phyloP scores from a whole-genome alignment of 1,140 invertebrate species.

The Atta texana region DNA sequence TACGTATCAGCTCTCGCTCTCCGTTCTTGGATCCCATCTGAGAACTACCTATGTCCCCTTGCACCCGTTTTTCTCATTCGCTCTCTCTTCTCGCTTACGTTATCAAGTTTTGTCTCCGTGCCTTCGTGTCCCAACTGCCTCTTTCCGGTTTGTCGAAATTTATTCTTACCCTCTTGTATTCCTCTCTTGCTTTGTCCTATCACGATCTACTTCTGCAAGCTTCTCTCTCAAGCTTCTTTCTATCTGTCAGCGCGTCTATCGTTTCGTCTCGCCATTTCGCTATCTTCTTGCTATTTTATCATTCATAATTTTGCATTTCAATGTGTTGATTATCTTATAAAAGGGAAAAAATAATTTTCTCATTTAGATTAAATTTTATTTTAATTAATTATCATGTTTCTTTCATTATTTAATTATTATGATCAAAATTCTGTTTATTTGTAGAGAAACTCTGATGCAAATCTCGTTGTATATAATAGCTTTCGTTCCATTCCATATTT shows the following conservation, averaged over 20 bases:
- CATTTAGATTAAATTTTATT: neutral
- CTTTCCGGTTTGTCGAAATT: slow-evolving; percentile 35
- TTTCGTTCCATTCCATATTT: neutral
- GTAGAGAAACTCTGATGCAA: neutral
- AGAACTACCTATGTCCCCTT: slow-evolving; percentile 23
- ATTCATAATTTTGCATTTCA: neutral
- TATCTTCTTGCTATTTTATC: neutral
- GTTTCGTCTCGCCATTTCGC: neutral
- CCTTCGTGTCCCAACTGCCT: slow-evolving; percentile 13
- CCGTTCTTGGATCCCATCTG: slow-evolving; percentile 32
- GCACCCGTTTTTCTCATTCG: neutral
- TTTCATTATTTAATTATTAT: neutral
- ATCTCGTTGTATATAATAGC: neutral
- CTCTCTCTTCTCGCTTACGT: neutral
- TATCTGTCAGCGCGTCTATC: slow-evolving; percentile 16
- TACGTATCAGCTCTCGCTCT: neutral
- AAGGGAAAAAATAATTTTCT: neutral
- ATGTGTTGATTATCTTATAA: neutral
- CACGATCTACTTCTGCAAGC: neutral
- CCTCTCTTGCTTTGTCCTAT: slow-evolving; percentile 4
- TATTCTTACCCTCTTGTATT: slow-evolving; percentile 21
- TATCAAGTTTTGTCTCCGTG: slow-evolving; percentile 29
- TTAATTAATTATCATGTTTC: neutral
- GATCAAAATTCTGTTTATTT: neutral
- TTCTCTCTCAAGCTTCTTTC: neutral